Evolutionary conservation across 1,140 invertebrate genomes (phyloP).

Genomic region (Scylla paramamosain): DNA sequence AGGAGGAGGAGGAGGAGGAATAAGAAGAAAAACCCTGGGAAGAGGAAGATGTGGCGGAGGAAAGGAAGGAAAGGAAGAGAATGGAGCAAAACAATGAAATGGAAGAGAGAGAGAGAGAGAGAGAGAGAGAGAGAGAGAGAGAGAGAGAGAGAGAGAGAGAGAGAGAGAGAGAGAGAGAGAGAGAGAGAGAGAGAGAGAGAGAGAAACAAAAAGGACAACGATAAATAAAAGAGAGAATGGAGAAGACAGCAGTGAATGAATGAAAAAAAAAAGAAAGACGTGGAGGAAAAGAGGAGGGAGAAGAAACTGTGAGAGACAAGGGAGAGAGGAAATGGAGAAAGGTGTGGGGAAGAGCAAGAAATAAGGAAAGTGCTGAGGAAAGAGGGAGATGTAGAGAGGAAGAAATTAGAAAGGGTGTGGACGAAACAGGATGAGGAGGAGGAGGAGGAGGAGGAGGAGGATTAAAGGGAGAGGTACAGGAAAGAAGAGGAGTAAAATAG

Average conservation of each 20-base stretch:
- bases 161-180: slow-evolving; percentile 29
- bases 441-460: background rate
- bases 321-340: background rate
- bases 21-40: background rate
- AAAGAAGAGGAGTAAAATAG: background rate
- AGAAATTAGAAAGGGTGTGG: background rate
- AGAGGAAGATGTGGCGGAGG: background rate
- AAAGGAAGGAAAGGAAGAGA: background rate
- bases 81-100: background rate
- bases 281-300: background rate
- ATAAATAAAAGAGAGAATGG: too few species aligned
- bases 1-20: background rate
- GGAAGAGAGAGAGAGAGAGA: slow-evolving; percentile 14
- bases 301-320: background rate
- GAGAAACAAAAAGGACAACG: too few species aligned
- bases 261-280: background rate
- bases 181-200: background rate
- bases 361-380: background rate
- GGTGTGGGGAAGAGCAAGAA: background rate
- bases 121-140: slow-evolving; percentile 29
- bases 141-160: slow-evolving; percentile 29
- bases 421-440: background rate
- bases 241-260: background rate
- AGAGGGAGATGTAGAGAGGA: background rate
- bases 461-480: background rate